phyloP scores from a whole-genome alignment of 2,888 invertebrate species.

The Cheilosia urbana region DNA sequence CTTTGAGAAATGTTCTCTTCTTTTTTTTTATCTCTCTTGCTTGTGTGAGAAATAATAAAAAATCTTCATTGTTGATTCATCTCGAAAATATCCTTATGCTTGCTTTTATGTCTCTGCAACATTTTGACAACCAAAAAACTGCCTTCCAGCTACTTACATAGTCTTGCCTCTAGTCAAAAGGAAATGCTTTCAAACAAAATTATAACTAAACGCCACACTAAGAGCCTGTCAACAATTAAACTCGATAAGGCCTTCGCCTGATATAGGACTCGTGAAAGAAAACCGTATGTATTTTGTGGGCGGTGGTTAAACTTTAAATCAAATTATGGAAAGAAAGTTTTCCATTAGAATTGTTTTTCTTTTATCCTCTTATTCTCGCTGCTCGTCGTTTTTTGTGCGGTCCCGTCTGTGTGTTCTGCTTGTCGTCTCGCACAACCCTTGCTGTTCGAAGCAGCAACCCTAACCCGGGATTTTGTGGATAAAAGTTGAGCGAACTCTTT shows the following conservation, averaged over 20 bases:
- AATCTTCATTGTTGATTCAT: slow-evolving; percentile 38
- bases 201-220: slow-evolving; percentile 48
- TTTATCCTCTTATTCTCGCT: not conserved
- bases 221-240: slow-evolving; percentile 66
- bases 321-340: slow-evolving; percentile 73
- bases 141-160: slow-evolving; percentile 11
- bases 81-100: slow-evolving; percentile 27
- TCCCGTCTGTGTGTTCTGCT: not conserved
- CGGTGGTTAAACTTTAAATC: slow-evolving; percentile 68
- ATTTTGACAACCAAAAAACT: slow-evolving; percentile 39
- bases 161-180: not conserved
- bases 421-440: slow-evolving; percentile 30
- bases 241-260: slow-evolving; percentile 31
- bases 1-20: slow-evolving; percentile 42
- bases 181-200: slow-evolving; percentile 37
- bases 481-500: slow-evolving; percentile 73
- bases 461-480: slow-evolving; percentile 51
- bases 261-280: slow-evolving; percentile 1
- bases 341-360: slow-evolving; percentile 69
- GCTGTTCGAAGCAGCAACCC: slow-evolving; percentile 3
- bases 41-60: slow-evolving; percentile 15
- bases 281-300: slow-evolving; percentile 19
- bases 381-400: slow-evolving; percentile 34
- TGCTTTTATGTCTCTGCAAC: slow-evolving; percentile 15
- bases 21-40: slow-evolving; percentile 5